Evolutionary conservation across 1,140 invertebrate species (phyloP).

Genomic region (Apis dorsata): DNA sequence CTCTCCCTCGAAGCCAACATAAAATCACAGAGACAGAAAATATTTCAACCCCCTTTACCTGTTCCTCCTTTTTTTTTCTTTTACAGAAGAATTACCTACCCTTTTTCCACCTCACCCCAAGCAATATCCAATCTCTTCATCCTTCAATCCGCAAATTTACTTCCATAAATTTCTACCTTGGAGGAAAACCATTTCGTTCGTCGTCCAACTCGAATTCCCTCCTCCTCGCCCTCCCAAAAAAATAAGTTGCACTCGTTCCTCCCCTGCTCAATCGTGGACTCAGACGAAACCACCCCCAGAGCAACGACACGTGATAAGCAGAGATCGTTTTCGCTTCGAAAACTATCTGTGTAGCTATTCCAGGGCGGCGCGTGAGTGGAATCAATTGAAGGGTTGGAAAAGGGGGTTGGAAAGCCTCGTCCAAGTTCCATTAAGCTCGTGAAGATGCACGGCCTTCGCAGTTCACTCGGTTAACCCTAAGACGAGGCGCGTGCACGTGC

Average conservation of each 20-base stretch:
- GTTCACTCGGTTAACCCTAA: conserved; percentile 44
- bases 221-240: no score
- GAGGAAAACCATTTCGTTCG: no score
- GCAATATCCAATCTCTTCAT: neutral
- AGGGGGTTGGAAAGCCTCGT: conserved; percentile 28
- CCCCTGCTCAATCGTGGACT: conserved; percentile 16
- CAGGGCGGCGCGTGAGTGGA: conserved; percentile 53
- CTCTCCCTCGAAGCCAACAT: no score
- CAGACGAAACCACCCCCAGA: neutral
- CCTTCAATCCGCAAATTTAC: neutral
- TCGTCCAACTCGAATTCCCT: neutral
- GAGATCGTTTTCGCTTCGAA: conserved; percentile 44
- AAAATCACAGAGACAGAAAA: no score
- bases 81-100: no score
- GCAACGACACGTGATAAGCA: conserved; percentile 41
- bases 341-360: conserved; percentile 43
- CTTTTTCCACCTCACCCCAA: no score
- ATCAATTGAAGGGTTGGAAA: conserved; percentile 48
- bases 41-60: no score
- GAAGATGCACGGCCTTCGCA: conserved; percentile 49
- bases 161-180: neutral
- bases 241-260: neutral
- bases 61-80: no score
- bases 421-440: conserved; percentile 57
- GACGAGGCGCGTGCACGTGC: conserved; percentile 54